Conservation (phyloP, 1,140 invertebrate species). For the Bilobella aurantiaca region DNA sequence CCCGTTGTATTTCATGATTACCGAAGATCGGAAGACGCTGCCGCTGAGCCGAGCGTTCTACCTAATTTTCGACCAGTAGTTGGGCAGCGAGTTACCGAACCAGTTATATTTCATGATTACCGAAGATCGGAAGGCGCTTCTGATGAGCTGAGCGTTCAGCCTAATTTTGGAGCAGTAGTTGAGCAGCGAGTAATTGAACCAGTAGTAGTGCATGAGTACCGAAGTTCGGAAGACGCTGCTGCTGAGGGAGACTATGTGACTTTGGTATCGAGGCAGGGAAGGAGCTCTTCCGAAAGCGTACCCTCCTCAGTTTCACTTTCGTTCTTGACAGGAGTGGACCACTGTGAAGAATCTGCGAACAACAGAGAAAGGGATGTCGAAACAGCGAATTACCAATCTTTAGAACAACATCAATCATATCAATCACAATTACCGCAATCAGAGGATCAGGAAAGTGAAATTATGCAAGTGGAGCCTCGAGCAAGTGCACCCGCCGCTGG, state of each 20-base stretch:
- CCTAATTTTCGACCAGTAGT: too few relatives aligned
- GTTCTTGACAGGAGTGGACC: neutral
- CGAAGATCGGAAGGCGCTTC: too few relatives aligned
- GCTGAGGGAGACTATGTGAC: neutral
- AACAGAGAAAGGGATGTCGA: neutral
- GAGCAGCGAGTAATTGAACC: too few relatives aligned
- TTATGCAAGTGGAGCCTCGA: neutral
- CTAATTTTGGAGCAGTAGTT: neutral
- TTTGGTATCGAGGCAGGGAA: neutral
- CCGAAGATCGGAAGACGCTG: neutral
- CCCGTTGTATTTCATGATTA: neutral
- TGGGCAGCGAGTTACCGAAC: too few relatives aligned
- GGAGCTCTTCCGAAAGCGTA: neutral
- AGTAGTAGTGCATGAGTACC: neutral
- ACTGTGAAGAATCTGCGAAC: neutral
- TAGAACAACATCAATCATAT: too few relatives aligned
- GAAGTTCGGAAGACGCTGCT: neutral
- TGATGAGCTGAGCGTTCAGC: too few relatives aligned
- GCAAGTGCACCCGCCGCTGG: too few relatives aligned
- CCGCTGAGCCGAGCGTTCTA: too few relatives aligned
- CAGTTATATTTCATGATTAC: too few relatives aligned
- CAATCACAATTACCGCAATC: too few relatives aligned
- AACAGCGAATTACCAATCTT: too few relatives aligned
- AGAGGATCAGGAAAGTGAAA: constrained; percentile 20
- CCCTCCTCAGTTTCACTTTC: neutral